Conservation (phyloP, 2,113 vertebrate species). For the Lophius piscatorius region DNA sequence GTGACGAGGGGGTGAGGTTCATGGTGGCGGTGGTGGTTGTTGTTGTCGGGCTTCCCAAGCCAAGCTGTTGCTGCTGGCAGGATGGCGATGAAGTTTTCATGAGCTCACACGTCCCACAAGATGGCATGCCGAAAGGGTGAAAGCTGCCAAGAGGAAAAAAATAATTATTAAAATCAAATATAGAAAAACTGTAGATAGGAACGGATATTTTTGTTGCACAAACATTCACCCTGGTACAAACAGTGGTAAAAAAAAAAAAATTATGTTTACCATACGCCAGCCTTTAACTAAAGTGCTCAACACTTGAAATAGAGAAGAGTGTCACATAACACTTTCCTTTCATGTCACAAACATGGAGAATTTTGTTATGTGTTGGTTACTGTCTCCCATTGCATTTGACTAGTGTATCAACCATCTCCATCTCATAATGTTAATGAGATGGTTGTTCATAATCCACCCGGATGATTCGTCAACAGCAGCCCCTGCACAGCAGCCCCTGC, state of each 20-base stretch:
- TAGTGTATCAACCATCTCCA: too few species aligned
- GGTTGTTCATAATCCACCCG: too few species aligned
- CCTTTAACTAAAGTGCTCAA: too few species aligned
- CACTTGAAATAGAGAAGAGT: background rate
- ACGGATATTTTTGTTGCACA: background rate
- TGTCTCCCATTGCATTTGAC: too few species aligned
- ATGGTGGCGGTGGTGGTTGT: constrained; percentile 6
- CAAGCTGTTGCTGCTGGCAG: constrained; percentile 33
- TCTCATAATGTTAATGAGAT: too few species aligned
- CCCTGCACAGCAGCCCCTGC: too few species aligned
- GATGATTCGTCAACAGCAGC: too few species aligned
- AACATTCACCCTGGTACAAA: background rate
- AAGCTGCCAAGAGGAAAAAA: constrained; percentile 70
- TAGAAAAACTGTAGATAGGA: background rate
- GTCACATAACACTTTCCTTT: too few species aligned
- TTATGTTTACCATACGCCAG: too few species aligned
- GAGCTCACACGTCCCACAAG: constrained; percentile 83
- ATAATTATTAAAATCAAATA: background rate
- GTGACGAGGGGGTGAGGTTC: constrained; percentile 21
- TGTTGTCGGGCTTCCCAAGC: constrained; percentile 2
- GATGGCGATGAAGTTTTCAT: constrained; percentile 49
- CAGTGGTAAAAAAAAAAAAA: too few species aligned
- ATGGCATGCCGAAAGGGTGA: constrained; percentile 80
- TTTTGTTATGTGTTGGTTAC: too few species aligned
- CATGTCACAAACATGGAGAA: too few species aligned